Conservation (phyloP, 2,888 invertebrate genomes). For the Cryptus armator region DNA sequence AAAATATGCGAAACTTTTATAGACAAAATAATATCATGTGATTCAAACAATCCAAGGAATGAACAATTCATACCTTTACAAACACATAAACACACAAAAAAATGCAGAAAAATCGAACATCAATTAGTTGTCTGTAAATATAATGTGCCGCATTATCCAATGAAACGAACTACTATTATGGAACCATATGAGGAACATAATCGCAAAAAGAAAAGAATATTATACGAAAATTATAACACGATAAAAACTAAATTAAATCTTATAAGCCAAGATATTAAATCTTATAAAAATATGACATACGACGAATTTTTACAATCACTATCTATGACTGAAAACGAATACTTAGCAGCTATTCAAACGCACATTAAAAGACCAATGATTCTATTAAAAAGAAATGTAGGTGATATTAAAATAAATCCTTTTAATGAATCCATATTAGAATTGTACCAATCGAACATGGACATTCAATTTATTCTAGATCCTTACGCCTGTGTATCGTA, state of each 20-base stretch:
- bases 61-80: slow-evolving; percentile 40
- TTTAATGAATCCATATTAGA: slow-evolving; percentile 47
- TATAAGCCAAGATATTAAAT: slow-evolving; percentile 14
- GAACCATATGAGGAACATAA: background rate
- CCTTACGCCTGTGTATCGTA: slow-evolving; percentile 23
- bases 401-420: slow-evolving; percentile 12
- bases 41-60: slow-evolving; percentile 49
- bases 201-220: slow-evolving; percentile 1
- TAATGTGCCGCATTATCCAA: background rate
- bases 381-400: background rate
- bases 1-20: slow-evolving; percentile 36
- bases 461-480: slow-evolving; percentile 34
- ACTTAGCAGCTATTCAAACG: background rate
- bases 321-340: background rate
- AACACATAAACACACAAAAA: slow-evolving; percentile 50
- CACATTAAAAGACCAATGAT: background rate
- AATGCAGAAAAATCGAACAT: slow-evolving; percentile 56
- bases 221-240: slow-evolving; percentile 8
- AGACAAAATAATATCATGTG: slow-evolving; percentile 52
- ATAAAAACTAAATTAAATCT: slow-evolving; percentile 28
- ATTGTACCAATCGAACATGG: slow-evolving; percentile 29
- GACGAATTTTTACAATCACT: slow-evolving; percentile 33
- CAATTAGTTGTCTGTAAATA: slow-evolving; percentile 34
- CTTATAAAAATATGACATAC: slow-evolving; percentile 44
- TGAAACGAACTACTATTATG: background rate